These are phyloP conservation scores for Plecturocebus donacophilus DNA, from an alignment of 2,113 vertebrate genomes.

Conservation along the genomic window DNA sequence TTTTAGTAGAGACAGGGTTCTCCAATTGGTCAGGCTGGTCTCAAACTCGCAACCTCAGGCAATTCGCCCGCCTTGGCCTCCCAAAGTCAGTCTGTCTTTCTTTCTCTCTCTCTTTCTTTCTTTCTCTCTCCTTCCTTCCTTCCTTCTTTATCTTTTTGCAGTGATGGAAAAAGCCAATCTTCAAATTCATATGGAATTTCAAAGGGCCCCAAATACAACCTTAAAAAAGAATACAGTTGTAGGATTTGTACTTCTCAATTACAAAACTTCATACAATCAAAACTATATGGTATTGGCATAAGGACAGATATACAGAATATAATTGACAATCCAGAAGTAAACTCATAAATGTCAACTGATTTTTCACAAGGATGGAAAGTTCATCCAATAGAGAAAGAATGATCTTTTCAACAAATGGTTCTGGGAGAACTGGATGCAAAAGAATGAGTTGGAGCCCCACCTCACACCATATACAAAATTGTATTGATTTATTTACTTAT, in stretches of 20 bases:
- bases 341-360: neutral
- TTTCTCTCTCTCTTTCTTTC: too few relatives aligned
- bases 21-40: too few relatives aligned
- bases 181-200: neutral
- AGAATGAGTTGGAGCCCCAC: neutral
- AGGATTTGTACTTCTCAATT: neutral
- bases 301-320: neutral
- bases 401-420: neutral
- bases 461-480: neutral
- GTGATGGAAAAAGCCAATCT: neutral
- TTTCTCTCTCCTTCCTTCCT: too few relatives aligned
- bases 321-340: neutral
- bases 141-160: neutral
- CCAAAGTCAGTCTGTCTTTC: too few relatives aligned
- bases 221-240: neutral
- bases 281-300: neutral
- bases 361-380: neutral
- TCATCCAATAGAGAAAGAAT: neutral
- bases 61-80: too few relatives aligned
- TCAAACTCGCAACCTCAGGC: too few relatives aligned
- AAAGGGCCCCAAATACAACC: neutral
- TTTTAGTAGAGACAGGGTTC: too few relatives aligned
- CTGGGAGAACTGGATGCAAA: neutral
- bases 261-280: neutral
- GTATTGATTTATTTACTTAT: too few relatives aligned